Conservation (phyloP, 2,797 vertebrate genomes). For the Taeniopygia guttata region DNA sequence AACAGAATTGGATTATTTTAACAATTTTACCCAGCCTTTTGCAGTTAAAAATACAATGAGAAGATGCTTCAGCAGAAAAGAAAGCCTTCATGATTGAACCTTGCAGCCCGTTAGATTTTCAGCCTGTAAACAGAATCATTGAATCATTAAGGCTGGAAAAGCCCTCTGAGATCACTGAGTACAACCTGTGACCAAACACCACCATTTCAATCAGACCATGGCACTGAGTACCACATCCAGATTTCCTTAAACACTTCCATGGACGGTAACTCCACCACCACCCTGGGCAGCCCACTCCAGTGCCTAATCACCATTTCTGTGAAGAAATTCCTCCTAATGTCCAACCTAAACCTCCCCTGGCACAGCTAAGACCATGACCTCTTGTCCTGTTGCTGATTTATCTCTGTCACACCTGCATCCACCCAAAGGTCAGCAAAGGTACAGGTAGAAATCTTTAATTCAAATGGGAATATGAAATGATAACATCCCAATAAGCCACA, state of each 20-base stretch:
- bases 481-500: not conserved
- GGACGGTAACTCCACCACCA: not conserved
- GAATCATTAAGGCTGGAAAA: not conserved
- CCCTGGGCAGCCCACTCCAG: not conserved
- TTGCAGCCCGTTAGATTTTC: conserved; percentile 76
- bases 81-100: conserved; percentile 47
- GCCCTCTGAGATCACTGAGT: not conserved
- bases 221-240: not conserved
- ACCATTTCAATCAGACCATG: not conserved
- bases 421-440: not conserved
- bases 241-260: not conserved
- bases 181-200: accelerated
- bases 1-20: conserved; percentile 52
- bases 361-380: no score
- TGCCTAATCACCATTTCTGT: not conserved
- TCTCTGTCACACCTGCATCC: not conserved
- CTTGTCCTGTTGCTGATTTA: not conserved
- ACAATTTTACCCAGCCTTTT: conserved; percentile 57
- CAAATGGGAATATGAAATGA: not conserved
- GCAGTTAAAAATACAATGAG: conserved; percentile 66
- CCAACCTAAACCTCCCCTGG: not conserved
- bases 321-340: not conserved
- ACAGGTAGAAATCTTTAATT: not conserved
- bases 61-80: conserved; percentile 59
- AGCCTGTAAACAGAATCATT: conserved; percentile 22